Evolutionary conservation across 2,797 vertebrate genomes (phyloP), one percentile per base, ranked within the genome.

Genomic region (Molossus molossus): DNA sequence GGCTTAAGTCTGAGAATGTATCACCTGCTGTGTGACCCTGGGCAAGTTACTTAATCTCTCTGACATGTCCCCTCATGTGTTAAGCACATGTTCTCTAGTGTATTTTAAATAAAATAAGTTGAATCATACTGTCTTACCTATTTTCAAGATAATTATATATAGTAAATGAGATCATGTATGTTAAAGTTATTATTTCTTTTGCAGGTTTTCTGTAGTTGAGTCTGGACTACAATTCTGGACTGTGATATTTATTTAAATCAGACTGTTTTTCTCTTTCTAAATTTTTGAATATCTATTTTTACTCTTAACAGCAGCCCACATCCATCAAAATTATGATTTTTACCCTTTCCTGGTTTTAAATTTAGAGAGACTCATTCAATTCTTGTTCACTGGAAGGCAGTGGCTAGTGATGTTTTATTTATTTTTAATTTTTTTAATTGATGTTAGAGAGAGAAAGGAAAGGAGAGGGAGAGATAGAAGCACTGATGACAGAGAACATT

Each of bases 121-220:
- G 18, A n/a, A 8, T 87, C 27, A 58, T 76, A 64, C 29, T 7
- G 29, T 70, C 18, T 93, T 80, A 33, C n/a, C 18, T 88, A 40
- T 88, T 90, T 95, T 81, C 48, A 92, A 94, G 87, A 91, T 55
- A 72, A 88, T 45, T 76, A 3, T 87, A 75, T 64, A 76, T 76
- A 45, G 50, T 91, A 73, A 62, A 79, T 60, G 29, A 76, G 29
- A 90, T 70, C 50, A 58, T 37, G 37, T 18, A 57, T 64, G 76
- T 83, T 65, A 82, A 92, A 90, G 33, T 14, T 57, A 79, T 57
- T 79, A 9, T 50, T 90, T 14, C 18, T 55, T 20, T 33, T 20
- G 62, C 20, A 64, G 25, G 29, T 75, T 76, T 37, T 92, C 58
- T 60, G n/a, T 12, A 62, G 53, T 18, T 18, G 13, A n/a, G 27